Conservation (phyloP, 1,140 invertebrate genomes). For the Aphidius ervi region DNA sequence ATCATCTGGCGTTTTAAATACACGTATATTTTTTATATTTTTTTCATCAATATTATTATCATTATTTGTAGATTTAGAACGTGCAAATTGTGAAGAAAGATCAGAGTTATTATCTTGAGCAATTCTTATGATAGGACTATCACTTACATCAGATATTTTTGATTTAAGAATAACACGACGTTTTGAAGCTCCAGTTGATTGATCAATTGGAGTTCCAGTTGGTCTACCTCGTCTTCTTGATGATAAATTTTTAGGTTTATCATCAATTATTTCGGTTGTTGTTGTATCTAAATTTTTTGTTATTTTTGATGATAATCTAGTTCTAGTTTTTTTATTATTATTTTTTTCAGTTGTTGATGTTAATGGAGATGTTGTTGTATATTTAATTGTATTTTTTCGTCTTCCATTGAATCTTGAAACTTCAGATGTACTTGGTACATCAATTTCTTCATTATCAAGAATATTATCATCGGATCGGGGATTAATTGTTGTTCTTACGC, state of each 20-base stretch:
- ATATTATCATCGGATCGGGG: not conserved
- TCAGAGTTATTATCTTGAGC: conserved; percentile 14
- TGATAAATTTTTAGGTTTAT: not conserved
- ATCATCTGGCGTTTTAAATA: conserved; percentile 26
- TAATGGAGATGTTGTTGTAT: conserved; percentile 26
- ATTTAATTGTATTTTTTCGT: conserved; percentile 40
- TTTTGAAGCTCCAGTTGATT: conserved; percentile 15
- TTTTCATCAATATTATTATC: conserved; percentile 24
- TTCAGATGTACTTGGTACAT: conserved; percentile 2
- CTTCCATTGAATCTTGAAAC: conserved; percentile 26
- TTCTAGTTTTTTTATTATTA: conserved; percentile 3
- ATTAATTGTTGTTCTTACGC: conserved; percentile 30
- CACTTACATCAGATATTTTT: conserved; percentile 25
- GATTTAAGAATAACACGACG: conserved; percentile 27
- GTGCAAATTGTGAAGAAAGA: conserved; percentile 17
- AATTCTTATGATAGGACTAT: conserved; percentile 33
- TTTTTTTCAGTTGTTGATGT: conserved; percentile 5
- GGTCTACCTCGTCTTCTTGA: conserved; percentile 24
- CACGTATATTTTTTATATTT: conserved; percentile 31
- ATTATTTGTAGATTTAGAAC: conserved; percentile 18
- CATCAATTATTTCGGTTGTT: not conserved
- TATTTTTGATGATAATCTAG: not conserved
- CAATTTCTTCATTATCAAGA: conserved; percentile 8
- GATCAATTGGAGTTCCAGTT: conserved; percentile 2
- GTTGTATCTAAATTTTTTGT: not conserved